Base-by-base conservation (phyloP, 2,113 vertebrate species). In the Tympanuchus pallidicinctus region DNA sequence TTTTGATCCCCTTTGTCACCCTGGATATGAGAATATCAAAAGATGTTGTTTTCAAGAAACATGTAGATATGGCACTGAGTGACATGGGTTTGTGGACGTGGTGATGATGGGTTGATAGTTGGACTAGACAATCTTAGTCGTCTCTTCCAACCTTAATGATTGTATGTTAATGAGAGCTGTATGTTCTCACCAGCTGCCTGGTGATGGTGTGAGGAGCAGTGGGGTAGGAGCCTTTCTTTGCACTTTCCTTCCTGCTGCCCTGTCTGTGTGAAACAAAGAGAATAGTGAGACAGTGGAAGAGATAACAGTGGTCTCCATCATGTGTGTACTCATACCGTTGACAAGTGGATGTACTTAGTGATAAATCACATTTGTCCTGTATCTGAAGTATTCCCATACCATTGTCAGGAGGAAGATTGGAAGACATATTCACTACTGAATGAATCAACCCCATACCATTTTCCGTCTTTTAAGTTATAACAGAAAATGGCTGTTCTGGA, bases 221-320 rank as follows among this genome's bases (percentile, higher is more conserved):
- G 10, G 36, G 19, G 15, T 54, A 13, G 36, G 18, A 1, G 1
- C 24, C 36, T 57, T 24, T 80, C n/a, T 69, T 45, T 50, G 13
- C 24, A 45, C 15, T 10, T 0, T 36, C 60, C 82, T 59, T 8
- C 0, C 1, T 72, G 25, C 28, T 84, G 47, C 32, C 3, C 1
- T 54, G n/a, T 9, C 43, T 82, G 25, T 2, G 0, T 54, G 61
- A 56, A 9, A 43, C 11, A 21, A 12, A 17, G 24, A 45, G 22
- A 11, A 80, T 11, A 65, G 25, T 30, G 47, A 47, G 50, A 13
- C 0, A 20, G 12, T 0, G 2, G 24, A 10, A 65, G 24, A 92
- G 32, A 13, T 47, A 47, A 34, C 47, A 56, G 1, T 69, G 52
- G 9, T 57, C 64, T 82, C 34, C 32, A 21, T 57, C 48, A 43